Percentiles rank a stretch among this genome's conserved stretches.
Evolutionary conservation across 2,797 vertebrate genomes (phyloP).

Genomic region (Pangasius larnaudii): DNA sequence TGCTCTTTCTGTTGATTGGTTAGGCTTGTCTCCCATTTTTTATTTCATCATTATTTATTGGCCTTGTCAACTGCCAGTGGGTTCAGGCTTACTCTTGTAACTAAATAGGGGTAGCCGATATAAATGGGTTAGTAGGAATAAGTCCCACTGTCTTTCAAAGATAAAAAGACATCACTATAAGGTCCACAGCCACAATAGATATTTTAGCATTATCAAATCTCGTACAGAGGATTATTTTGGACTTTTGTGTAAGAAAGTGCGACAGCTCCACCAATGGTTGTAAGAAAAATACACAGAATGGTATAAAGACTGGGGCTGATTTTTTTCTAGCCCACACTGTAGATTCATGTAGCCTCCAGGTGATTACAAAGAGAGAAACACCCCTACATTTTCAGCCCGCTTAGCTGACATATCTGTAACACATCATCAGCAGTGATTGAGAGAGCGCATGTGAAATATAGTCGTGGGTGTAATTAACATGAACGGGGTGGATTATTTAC

Average conservation of each 20-base stretch:
- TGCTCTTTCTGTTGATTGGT: neutral
- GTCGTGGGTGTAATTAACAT: neutral
- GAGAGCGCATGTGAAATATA: neutral
- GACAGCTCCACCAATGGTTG: neutral
- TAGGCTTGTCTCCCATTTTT: neutral
- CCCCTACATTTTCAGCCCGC: neutral
- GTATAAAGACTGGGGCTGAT: neutral
- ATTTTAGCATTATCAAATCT: neutral
- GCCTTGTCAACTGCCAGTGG: neutral
- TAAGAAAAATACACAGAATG: neutral
- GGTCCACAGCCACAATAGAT: neutral
- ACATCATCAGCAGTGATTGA: neutral
- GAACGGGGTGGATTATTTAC: neutral
- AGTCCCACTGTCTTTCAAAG: neutral
- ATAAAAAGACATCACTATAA: neutral
- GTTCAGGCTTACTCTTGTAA: neutral
- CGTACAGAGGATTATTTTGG: neutral
- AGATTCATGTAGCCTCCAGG: neutral
- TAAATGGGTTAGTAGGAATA: neutral
- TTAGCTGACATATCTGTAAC: neutral
- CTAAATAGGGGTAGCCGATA: neutral
- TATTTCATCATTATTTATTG: neutral
- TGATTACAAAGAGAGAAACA: neutral
- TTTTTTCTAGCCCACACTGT: neutral
- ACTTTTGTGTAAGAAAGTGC: neutral